Evolutionary conservation across 1,140 invertebrate genomes (phyloP), one percentile per base, ranked within the genome.

Genomic region (Bathynomus jamesi): DNA sequence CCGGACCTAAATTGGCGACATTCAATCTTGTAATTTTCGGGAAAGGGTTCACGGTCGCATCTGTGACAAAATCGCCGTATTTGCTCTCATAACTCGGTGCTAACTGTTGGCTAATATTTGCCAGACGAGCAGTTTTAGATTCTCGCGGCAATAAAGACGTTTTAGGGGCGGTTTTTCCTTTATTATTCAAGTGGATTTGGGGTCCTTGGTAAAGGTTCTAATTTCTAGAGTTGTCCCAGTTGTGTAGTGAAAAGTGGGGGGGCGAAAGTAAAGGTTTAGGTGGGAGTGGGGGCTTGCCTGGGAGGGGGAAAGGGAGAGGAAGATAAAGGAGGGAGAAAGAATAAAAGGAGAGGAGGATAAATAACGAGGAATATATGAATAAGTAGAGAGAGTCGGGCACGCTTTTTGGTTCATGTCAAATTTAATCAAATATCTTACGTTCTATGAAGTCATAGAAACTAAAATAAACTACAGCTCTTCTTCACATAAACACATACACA

Each of bases 101-200:
- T 53, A 53, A 53, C 40, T 53, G 40, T 53, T 53, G 40, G 40
- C 40, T 53, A 53, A 53, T 53, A 53, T 53, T 53, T 53, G 40
- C 40, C 21, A 53, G 40, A 17, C 40, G 40, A 53, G 40, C 40
- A 53, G 40, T 53, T 53, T 53, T 53, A 53, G 40, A 53, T 53
- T 53, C 21, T 11, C 40, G 21, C 40, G 40, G 40, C 40, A 17
- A 53, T 53, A 53, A 53, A 53, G 40, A 53, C 40, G 40, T 53
- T 53, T 53, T 53, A 53, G 11, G 40, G 40, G 13, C 21, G 40
- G 40, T 53, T 53, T 53, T 53, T 53, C 40, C 40, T 53, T 53
- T 53, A 53, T 53, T 53, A 53, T 53, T 53, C 40, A 53, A 53
- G 40, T 53, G 40, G 40, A 53, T 53, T 53, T 40, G 7, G 32